Percentiles rank a stretch among this genome's conserved stretches.
Conservation (phyloP, 2,888 invertebrate species). For the Caenorhabditis imperialis region DNA sequence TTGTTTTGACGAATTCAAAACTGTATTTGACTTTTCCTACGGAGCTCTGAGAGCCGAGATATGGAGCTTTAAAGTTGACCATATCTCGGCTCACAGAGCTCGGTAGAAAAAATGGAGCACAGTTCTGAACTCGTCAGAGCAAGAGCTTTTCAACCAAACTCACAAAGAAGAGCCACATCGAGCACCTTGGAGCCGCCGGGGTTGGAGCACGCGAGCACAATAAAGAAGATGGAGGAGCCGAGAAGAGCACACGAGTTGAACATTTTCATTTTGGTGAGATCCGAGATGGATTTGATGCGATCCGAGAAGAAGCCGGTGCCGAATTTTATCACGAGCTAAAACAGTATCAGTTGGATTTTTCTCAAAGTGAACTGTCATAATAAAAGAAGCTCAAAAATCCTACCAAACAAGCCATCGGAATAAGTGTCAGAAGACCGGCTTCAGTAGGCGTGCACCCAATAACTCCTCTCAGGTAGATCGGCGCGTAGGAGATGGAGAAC, state of each 20-base stretch:
- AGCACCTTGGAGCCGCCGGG: conserved; percentile 53
- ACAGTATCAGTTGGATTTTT: conserved; percentile 6
- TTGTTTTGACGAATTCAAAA: background rate
- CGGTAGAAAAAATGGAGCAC: background rate
- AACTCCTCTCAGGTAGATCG: conserved; percentile 60
- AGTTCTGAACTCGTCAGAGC: background rate
- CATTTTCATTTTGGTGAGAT: conserved; percentile 63
- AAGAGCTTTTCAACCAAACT: conserved; percentile 1
- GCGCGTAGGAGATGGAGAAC: conserved; percentile 60
- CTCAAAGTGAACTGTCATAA: no score
- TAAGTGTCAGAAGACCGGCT: conserved; percentile 59
- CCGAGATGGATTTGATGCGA: conserved; percentile 60
- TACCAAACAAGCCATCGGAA: conserved; percentile 59
- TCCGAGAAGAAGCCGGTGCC: conserved; percentile 64
- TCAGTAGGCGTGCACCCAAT: conserved; percentile 54
- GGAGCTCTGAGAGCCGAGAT: no score
- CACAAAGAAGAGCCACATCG: conserved; percentile 59
- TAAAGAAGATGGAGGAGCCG: conserved; percentile 69
- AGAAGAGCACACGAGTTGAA: conserved; percentile 71
- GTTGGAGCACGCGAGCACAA: conserved; percentile 52
- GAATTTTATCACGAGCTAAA: conserved; percentile 63
- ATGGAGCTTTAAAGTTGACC: no score
- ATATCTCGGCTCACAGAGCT: no score
- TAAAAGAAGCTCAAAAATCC: background rate
- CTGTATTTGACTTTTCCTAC: background rate